Base-by-base conservation (phyloP, 2,888 invertebrate species). In the Eumerus sabulonum region DNA sequence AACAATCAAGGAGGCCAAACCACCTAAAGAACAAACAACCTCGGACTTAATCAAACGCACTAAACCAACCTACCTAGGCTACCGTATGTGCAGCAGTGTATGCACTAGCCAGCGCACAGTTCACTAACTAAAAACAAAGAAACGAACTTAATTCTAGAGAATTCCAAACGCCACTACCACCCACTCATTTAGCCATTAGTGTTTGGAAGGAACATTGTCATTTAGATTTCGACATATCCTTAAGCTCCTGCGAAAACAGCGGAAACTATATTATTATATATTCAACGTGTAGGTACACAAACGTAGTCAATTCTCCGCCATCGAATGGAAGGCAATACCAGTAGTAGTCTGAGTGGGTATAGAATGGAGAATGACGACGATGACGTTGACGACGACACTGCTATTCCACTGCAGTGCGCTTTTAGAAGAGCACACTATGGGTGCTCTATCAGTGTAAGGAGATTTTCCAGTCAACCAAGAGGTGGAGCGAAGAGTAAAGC, bases 201-300 rank as follows among this genome's bases (percentile, higher is more conserved):
- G 56, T 53, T 51, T 19, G 44, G 63, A 59, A 44, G 45, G 63
- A 68, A 77, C 53, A 72, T 72, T 72, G 77, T 68, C 72, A 77
- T 77, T 77, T 50, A 44, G 59, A 77, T 68, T 72, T 77, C 63
- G 72, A 72, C 72, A 72, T 63, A 57, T 77, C 72, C 77, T 77
- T 63, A 77, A 77, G 67, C 72, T 72, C 36, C 62, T 77, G 42
- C 57, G 35, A 77, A 67, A 77, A 72, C 77, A 72, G 67, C 77
- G 72, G 48, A 59, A 72, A 77, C 72, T 72, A 77, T 77, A 72
- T 72, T 68, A 77, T 77, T 68, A 72, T 72, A 72, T 62, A 72
- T 77, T 77, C 77, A 63, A 59, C 59, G 47, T 67, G 59, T n/a
- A n/a, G n/a, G n/a, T 66, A 56, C 60, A 47, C 51, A 54, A 27